Evolutionary conservation across 2,888 invertebrate genomes (phyloP), one percentile per base, ranked within the genome.

Genomic region (Aphidius colemani): DNA sequence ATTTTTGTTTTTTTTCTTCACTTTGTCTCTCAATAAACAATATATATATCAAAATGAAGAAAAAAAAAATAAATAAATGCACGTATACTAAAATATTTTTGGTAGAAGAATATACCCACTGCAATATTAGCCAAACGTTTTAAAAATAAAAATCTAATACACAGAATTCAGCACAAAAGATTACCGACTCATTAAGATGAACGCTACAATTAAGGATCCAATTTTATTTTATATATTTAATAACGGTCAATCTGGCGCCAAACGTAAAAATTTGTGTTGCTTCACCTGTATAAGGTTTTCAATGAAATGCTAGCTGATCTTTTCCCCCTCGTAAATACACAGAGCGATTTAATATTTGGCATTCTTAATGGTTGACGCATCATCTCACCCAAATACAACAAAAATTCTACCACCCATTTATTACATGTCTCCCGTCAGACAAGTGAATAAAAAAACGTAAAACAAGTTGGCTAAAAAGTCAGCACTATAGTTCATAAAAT

Each of bases 161-260:
- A 30, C 30, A 30, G 30, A 30, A 30, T 30, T 30, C 49, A 61
- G 46, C 46, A 50, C 53, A 50, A 43, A 58, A 43, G 41, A 76
- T 70, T 75, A 59, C 77, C 70, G 73, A 75, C 78, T 80, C 79
- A 79, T 80, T 79, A 80, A 30, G 30, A 30, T 75, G 72, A 73
- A 74, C 73, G 71, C 71, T 77, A 77, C 78, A 80, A 80, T 80
- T 80, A 80, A 80, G 80, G 76, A 76, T 30, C 78, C 78, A 80
- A 80, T 80, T 79, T 79, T 59, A 53, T 65, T 61, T 71, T 74
- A 76, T 80, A 79, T 30, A 30, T 30, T 5, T 30, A 30, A 80
- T 79, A 77, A 74, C 75, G 72, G 75, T 75, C 78, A 79, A 80
- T 80, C 78, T 74, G 74, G 67, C 71, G 70, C 70, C 73, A 76